Conservation (phyloP, 2,113 vertebrate genomes). For the Nycticebus coucang region DNA sequence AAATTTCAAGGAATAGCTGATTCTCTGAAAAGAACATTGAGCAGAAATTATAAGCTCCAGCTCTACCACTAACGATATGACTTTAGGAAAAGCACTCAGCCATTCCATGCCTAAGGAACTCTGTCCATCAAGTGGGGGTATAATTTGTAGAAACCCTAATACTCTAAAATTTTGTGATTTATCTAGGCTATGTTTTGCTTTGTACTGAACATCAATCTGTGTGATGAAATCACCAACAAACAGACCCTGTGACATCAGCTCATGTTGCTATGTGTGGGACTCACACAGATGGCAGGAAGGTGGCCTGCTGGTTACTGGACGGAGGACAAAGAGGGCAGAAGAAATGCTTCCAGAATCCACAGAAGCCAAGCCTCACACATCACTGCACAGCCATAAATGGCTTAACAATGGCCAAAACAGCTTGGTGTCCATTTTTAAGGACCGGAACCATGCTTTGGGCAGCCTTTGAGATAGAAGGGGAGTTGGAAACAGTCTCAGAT, state of each 20-base stretch:
- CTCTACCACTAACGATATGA: neutral
- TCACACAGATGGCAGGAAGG: constrained; percentile 60
- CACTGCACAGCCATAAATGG: neutral
- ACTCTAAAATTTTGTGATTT: neutral
- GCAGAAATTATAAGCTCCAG: neutral
- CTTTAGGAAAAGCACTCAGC: neutral
- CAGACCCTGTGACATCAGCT: neutral
- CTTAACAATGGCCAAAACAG: neutral
- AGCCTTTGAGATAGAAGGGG: neutral
- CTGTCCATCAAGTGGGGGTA: neutral
- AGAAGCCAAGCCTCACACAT: neutral
- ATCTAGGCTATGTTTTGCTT: neutral
- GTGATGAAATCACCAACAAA: constrained; percentile 6
- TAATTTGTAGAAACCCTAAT: neutral
- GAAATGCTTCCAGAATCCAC: constrained; percentile 36
- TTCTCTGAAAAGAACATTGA: neutral
- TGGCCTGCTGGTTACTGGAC: constrained; percentile 56
- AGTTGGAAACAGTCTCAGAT: neutral
- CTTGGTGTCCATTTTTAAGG: neutral
- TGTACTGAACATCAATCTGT: neutral
- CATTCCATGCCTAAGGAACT: neutral
- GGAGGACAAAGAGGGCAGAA: constrained; percentile 52
- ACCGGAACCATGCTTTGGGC: neutral
- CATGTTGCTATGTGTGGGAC: neutral
- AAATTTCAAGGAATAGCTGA: neutral